phyloP scores from a whole-genome alignment of 2,797 vertebrate genomes.

The Sebastes alutus region DNA sequence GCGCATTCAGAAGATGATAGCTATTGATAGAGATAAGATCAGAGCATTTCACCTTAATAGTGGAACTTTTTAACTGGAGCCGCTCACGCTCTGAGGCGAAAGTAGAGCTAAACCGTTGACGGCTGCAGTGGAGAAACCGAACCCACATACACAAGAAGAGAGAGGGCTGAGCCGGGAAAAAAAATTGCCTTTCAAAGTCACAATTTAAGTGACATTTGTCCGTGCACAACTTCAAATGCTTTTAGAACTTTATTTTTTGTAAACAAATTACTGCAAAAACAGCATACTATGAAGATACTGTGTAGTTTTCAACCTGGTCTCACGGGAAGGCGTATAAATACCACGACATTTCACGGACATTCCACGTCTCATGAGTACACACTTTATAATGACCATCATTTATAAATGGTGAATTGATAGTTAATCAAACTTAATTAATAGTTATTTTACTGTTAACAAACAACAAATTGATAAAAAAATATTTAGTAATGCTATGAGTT shows the following conservation, averaged over 20 bases:
- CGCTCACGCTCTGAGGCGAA: slow-evolving; percentile 10
- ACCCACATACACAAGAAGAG: not conserved
- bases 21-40: slow-evolving; percentile 46
- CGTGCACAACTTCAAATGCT: not conserved
- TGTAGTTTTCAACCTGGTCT: too few relatives aligned
- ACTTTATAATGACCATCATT: too few relatives aligned
- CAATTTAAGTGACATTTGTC: not conserved
- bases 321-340: too few relatives aligned
- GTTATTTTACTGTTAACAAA: too few relatives aligned
- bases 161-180: not conserved
- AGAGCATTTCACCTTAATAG: slow-evolving; percentile 12
- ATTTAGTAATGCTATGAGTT: too few relatives aligned
- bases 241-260: not conserved
- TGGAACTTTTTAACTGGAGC: slow-evolving; percentile 9
- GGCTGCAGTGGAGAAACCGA: not conserved
- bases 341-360: too few relatives aligned
- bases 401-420: too few relatives aligned
- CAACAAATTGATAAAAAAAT: too few relatives aligned
- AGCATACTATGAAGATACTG: not conserved
- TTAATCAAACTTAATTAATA: too few relatives aligned
- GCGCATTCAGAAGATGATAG: slow-evolving; percentile 27
- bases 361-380: too few relatives aligned
- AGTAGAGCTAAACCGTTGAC: not conserved
- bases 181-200: not conserved
- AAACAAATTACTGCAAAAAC: not conserved